Conservation (phyloP, 2,113 vertebrate species). For the Xiphophorus couchianus region DNA sequence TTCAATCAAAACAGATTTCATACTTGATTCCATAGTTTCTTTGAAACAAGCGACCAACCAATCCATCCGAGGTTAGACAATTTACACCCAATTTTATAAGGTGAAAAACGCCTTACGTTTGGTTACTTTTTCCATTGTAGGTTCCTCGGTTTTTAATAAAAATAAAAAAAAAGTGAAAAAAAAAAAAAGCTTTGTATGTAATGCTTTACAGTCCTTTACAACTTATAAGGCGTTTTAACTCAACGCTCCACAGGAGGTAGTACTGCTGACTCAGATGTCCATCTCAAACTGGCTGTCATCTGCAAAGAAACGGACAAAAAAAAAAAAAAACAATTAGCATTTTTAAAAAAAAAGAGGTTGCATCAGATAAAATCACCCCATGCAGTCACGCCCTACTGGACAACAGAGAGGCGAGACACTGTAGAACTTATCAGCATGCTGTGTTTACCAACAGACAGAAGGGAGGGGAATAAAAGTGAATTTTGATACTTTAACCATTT, state of each 20-base stretch:
- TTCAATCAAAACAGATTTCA: conserved; percentile 63
- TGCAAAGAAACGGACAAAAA: conserved; percentile 27
- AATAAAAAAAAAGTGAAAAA: background rate
- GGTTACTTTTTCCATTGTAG: conserved; percentile 34
- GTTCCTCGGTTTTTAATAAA: conserved; percentile 42
- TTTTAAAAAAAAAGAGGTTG: background rate
- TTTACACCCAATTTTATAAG: conserved; percentile 32
- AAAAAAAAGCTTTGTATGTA: conserved; percentile 38
- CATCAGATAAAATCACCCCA: conserved; percentile 4
- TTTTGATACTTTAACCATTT: too few species aligned
- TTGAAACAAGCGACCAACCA: conserved; percentile 46
- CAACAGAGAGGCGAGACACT: conserved; percentile 1
- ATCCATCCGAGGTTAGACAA: conserved; percentile 39
- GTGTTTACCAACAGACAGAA: conserved; percentile 11
- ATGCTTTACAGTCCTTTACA: conserved; percentile 57
- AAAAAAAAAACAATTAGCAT: background rate
- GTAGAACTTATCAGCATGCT: conserved; percentile 21
- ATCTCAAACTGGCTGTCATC: conserved; percentile 82
- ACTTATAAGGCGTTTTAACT: conserved; percentile 53
- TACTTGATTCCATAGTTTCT: conserved; percentile 47
- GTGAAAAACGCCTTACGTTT: conserved; percentile 25
- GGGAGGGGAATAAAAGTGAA: background rate
- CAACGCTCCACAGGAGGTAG: conserved; percentile 76
- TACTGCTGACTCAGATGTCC: conserved; percentile 77
- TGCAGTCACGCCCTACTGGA: conserved; percentile 35